A percentile compares a stretch with the other conserved stretches of the same genome.
Conservation (phyloP, 2,113 vertebrate genomes). For the Otolemur garnettii region DNA sequence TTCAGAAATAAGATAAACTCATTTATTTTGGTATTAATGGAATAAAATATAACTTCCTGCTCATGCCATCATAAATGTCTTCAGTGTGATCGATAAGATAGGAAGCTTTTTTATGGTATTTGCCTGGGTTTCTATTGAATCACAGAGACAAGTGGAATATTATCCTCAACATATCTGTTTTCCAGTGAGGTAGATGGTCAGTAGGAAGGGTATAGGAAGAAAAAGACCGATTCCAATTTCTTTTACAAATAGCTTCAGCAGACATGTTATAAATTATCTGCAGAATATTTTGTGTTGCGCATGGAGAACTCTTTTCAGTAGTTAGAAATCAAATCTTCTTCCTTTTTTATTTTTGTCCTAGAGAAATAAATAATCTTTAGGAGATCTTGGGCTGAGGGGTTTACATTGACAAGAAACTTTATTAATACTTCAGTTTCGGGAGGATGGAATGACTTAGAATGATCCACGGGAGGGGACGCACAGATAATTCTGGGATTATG, state of each 20-base stretch:
- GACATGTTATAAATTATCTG: neutral
- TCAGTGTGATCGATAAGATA: neutral
- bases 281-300: neutral
- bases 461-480: neutral
- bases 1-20: slow-evolving; percentile 47
- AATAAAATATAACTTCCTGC: neutral
- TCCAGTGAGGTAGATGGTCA: neutral
- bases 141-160: neutral
- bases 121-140: slow-evolving; percentile 43
- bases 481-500: neutral
- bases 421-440: neutral
- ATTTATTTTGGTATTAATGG: slow-evolving; percentile 26
- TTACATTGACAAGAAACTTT: slow-evolving; percentile 25
- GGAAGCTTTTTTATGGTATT: neutral
- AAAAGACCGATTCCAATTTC: slow-evolving; percentile 28
- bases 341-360: neutral
- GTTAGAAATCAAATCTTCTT: neutral
- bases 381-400: neutral
- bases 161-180: neutral
- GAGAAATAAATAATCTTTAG: neutral
- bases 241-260: slow-evolving; percentile 25
- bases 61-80: neutral
- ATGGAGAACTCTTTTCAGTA: neutral
- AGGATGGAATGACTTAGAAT: neutral
- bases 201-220: neutral